These are phyloP conservation scores for Atethmia centrago DNA, from an alignment of 2,888 invertebrate species.

Conservation along the genomic window DNA sequence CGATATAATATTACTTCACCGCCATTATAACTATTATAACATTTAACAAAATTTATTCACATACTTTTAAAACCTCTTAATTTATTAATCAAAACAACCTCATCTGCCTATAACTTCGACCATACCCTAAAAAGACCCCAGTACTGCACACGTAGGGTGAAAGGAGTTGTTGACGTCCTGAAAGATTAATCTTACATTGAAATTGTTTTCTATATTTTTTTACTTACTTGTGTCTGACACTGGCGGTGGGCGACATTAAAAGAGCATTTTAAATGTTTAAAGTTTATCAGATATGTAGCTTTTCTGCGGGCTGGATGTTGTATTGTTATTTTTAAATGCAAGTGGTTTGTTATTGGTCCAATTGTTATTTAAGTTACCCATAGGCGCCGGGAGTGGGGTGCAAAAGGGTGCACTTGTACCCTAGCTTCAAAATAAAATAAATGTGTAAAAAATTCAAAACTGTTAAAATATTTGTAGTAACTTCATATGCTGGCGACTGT, in stretches of 20 bases:
- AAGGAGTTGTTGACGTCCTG: conserved; percentile 74
- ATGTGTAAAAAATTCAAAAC: no score
- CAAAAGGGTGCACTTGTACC: no score
- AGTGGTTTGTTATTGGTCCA: no score
- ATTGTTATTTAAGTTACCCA: no score
- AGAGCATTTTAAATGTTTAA: conserved; percentile 37
- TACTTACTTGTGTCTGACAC: conserved; percentile 51
- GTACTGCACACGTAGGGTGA: conserved; percentile 68
- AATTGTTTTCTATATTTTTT: conserved; percentile 79
- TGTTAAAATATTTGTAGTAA: no score
- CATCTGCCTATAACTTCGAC: conserved; percentile 53
- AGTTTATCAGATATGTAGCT: conserved; percentile 3
- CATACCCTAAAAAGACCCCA: conserved; percentile 64
- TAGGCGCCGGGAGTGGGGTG: no score
- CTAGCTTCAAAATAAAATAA: no score
- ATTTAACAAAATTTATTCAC: no score
- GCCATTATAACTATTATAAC: no score
- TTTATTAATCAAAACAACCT: not conserved
- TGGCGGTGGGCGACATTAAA: conserved; percentile 42
- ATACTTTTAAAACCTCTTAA: not conserved
- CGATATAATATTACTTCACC: no score
- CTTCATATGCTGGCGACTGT: no score
- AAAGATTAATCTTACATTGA: conserved; percentile 84
- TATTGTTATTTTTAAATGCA: not conserved
- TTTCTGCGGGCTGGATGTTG: not conserved